phyloP scores from a whole-genome alignment of 2,888 invertebrate species.

The Melanostoma scalare region DNA sequence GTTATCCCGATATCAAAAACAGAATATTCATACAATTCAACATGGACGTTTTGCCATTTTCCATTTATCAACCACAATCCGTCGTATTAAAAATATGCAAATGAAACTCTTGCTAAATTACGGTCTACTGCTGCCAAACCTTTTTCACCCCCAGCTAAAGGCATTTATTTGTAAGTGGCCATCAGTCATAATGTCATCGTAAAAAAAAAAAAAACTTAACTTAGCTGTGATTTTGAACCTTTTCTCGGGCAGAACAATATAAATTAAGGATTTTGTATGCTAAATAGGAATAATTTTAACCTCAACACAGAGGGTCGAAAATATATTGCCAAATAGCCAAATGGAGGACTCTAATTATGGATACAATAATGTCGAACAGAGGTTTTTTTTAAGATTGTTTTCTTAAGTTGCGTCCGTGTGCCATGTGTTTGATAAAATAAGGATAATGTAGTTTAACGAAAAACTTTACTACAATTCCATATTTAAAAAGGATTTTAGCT shows the following conservation, averaged over 20 bases:
- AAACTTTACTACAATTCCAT: too few relatives aligned
- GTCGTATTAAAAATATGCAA: conserved; percentile 53
- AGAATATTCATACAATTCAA: conserved; percentile 25
- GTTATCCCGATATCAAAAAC: conserved; percentile 1
- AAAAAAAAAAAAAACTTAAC: conserved; percentile 38
- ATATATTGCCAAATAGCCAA: too few relatives aligned
- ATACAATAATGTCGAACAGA: not conserved
- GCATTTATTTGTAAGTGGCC: conserved; percentile 50
- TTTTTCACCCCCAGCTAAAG: conserved; percentile 38
- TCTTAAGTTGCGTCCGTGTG: too few relatives aligned
- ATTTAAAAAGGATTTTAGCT: too few relatives aligned
- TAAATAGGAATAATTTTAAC: not conserved
- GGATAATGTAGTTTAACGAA: too few relatives aligned
- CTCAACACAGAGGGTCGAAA: not conserved
- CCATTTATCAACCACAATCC: conserved; percentile 38
- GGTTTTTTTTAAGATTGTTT: too few relatives aligned
- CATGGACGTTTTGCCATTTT: conserved; percentile 47
- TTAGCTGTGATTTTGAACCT: conserved; percentile 18
- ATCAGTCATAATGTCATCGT: conserved; percentile 49
- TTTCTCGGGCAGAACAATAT: conserved; percentile 8
- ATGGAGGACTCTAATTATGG: not conserved
- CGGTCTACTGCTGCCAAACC: conserved; percentile 34
- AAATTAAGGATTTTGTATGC: not conserved
- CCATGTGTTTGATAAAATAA: too few relatives aligned
- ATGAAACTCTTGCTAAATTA: conserved; percentile 34